phyloP scores from a whole-genome alignment of 1,140 invertebrate species.

The Drosophila pectinifera region DNA sequence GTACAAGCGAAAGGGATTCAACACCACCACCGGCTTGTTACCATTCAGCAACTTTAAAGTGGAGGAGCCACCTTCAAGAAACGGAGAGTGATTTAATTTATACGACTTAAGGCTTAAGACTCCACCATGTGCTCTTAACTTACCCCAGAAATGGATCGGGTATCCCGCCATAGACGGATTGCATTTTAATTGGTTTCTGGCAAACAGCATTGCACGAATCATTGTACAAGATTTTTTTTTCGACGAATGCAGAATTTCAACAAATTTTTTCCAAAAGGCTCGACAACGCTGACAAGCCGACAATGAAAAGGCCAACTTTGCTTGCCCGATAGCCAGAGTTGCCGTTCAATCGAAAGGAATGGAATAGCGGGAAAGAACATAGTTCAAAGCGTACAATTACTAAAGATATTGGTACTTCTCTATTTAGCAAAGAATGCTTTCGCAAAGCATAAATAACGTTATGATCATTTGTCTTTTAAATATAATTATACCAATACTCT shows the following conservation, averaged over 20 bases:
- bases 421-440: no score
- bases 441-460: no score
- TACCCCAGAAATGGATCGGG: slow-evolving; percentile 2
- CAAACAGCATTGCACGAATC: slow-evolving; percentile 18
- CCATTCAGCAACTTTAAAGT: background rate
- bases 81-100: background rate
- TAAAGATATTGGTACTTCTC: no score
- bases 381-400: no score
- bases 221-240: slow-evolving; percentile 9
- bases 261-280: slow-evolving; percentile 16
- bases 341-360: background rate
- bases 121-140: slow-evolving; percentile 5
- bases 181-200: background rate
- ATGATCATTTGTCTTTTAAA: background rate
- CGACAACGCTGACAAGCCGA: slow-evolving; percentile 4
- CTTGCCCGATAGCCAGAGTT: slow-evolving; percentile 3
- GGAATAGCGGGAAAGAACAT: background rate
- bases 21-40: background rate
- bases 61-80: slow-evolving; percentile 3
- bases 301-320: slow-evolving; percentile 17
- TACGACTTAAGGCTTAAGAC: no score
- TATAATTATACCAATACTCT: background rate
- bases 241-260: slow-evolving; percentile 23
- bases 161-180: background rate
- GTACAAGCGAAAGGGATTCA: slow-evolving; percentile 2